These are phyloP conservation scores for Chrosomus eos DNA, from an alignment of 2,797 vertebrate species.

Conservation along the genomic window DNA sequence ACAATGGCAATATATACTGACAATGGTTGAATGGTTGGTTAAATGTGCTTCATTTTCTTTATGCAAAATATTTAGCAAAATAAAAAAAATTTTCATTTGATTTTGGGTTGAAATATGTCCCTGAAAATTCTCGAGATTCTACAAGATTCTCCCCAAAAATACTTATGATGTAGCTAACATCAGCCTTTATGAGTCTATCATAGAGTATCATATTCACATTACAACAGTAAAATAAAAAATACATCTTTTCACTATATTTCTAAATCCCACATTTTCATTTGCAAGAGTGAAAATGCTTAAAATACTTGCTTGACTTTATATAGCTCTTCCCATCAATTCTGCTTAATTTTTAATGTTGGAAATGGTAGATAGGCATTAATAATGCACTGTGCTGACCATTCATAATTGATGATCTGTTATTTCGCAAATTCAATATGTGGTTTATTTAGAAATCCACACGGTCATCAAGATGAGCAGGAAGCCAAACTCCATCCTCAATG, in stretches of 20 bases:
- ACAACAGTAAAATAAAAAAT: neutral
- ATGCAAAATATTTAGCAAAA: neutral
- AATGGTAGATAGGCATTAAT: conserved; percentile 51
- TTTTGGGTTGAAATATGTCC: neutral
- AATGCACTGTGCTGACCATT: conserved; percentile 46
- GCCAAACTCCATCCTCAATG: neutral
- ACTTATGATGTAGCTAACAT: neutral
- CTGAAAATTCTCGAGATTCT: neutral
- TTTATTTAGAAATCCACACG: conserved; percentile 18
- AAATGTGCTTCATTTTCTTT: neutral
- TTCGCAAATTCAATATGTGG: conserved; percentile 17
- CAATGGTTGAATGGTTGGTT: neutral
- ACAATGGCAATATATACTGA: neutral
- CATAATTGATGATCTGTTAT: conserved; percentile 53
- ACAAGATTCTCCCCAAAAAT: neutral
- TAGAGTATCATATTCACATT: neutral
- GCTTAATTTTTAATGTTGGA: conserved; percentile 53
- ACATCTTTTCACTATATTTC: neutral
- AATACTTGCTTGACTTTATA: conserved; percentile 50
- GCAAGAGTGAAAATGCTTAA: conserved; percentile 2
- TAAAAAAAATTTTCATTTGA: too few species aligned
- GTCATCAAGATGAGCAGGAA: neutral
- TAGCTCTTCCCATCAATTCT: conserved; percentile 52
- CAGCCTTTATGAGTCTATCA: neutral
- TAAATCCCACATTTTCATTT: neutral